Evolutionary conservation across 1,140 invertebrate species (phyloP), one percentile per base, ranked within the genome.

Genomic region (Meloidogyne chitwoodi): DNA sequence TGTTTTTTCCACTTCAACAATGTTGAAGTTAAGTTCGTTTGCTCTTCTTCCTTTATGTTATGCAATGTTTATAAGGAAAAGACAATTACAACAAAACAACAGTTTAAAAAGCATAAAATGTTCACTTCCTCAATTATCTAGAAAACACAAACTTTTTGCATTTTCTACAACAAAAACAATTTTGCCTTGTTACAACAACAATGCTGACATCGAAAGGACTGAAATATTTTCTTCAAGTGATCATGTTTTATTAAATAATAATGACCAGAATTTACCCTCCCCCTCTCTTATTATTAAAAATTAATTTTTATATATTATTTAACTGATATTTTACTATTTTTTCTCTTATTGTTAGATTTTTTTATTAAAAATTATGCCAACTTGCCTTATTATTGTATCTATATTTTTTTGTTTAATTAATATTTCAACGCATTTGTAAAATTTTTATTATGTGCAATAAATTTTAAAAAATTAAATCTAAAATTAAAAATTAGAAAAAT

Each of bases 21-120:
- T 90, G 69, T 31, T 90, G 0, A 89, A 90, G 78, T 80, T 91
- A 34, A 80, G 87, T n/a, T 84, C 83, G 3, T 87, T 91, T 65
- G 90, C 91, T 1, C 22, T 88, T 12, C 86, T 89, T 19, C 88
- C 89, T 8, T 83, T 91, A 0, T 77, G 81, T 3, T 86, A 87
- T 70, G 84, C 84, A 5, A 83, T 86, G 56, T 86, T 87, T 75
- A 70, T 86, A 27, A 75, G 77, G 19, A 80, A 76, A 14, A 27
- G 71, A 38, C 10, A 26, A 38, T 31, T 63, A 22, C 48, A 56
- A 31, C 71, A 73, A n/a, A 27, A 22, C 12, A 72, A 72, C 44
- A 56, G 41, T 44, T 56, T 56, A 56, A 56, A 56, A 56, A n/a
- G 1, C 4, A 56, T 56, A n/a, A 56, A 22, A 56, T 56, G 48